Percentiles rank a stretch among this genome's conserved stretches.
phyloP scores from a whole-genome alignment of 2,888 invertebrate species.

The Operophtera brumata region DNA sequence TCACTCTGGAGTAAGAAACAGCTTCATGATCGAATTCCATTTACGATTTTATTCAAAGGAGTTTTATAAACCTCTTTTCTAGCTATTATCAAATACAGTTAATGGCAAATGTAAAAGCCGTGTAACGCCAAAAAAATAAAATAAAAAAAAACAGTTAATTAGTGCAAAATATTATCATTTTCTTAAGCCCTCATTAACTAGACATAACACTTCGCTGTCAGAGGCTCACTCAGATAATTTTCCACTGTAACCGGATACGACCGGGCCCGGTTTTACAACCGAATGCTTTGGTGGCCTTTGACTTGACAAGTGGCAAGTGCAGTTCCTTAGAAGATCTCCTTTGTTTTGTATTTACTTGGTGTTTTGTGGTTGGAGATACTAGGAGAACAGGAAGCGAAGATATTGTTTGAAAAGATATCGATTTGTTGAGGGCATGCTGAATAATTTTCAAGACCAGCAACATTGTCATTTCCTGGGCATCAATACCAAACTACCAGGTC shows the following conservation, averaged over 20 bases:
- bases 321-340: neutral
- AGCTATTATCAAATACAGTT: neutral
- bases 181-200: constrained; percentile 25
- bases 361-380: neutral
- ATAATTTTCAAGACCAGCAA: too few species aligned
- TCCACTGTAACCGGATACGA: constrained; percentile 28
- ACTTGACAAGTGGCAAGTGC: constrained; percentile 13
- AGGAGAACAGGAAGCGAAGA: neutral
- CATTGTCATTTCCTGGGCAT: neutral
- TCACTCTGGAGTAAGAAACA: too few species aligned
- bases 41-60: too few species aligned
- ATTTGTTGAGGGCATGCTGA: neutral
- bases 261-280: constrained; percentile 17
- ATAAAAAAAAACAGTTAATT: too few species aligned
- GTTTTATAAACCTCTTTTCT: neutral
- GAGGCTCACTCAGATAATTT: constrained; percentile 17
- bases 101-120: too few species aligned
- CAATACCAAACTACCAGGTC: constrained; percentile 30
- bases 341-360: constrained; percentile 1
- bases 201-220: constrained; percentile 28
- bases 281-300: constrained; percentile 14
- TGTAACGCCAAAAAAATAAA: too few species aligned
- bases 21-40: too few species aligned
- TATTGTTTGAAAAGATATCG: too few species aligned
- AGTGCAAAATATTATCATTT: neutral